phyloP scores from a whole-genome alignment of 2,888 invertebrate species.

The Oscheius sp. region DNA sequence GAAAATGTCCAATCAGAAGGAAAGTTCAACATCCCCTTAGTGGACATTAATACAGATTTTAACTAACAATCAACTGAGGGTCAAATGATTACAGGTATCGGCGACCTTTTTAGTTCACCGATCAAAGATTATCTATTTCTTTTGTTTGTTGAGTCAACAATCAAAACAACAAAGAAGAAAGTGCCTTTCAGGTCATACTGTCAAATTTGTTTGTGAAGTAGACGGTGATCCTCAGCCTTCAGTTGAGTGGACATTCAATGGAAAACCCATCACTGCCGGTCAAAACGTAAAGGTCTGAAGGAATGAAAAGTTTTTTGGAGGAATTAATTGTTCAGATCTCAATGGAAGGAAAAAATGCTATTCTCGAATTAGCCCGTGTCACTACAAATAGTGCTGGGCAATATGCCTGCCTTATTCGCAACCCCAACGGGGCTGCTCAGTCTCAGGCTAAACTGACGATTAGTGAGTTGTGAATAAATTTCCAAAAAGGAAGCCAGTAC shows the following conservation, averaged over 20 bases:
- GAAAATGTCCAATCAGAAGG: too few relatives aligned
- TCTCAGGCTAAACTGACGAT: conserved; percentile 67
- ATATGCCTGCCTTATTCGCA: conserved; percentile 62
- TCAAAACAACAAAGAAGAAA: not conserved
- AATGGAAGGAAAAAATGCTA: conserved; percentile 59
- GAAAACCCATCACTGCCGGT: conserved; percentile 51
- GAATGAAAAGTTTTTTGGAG: not conserved
- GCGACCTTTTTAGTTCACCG: not conserved
- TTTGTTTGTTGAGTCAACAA: not conserved
- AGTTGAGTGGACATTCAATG: conserved; percentile 67
- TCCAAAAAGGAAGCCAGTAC: conserved; percentile 1
- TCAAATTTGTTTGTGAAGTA: conserved; percentile 64
- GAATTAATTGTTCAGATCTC: conserved; percentile 52
- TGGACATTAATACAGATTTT: not conserved
- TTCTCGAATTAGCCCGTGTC: conserved; percentile 64
- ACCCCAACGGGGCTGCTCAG: conserved; percentile 66
- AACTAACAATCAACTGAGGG: not conserved
- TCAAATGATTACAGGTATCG: not conserved
- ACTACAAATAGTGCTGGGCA: conserved; percentile 61
- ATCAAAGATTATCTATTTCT: conserved; percentile 13
- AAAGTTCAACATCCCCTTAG: too few relatives aligned
- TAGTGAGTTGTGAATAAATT: conserved; percentile 6
- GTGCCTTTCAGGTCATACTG: conserved; percentile 52
- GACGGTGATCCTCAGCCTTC: conserved; percentile 67
- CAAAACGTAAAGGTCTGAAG: conserved; percentile 50